phyloP scores from a whole-genome alignment of 2,113 vertebrate species.

The Myxocyprinus asiaticus region DNA sequence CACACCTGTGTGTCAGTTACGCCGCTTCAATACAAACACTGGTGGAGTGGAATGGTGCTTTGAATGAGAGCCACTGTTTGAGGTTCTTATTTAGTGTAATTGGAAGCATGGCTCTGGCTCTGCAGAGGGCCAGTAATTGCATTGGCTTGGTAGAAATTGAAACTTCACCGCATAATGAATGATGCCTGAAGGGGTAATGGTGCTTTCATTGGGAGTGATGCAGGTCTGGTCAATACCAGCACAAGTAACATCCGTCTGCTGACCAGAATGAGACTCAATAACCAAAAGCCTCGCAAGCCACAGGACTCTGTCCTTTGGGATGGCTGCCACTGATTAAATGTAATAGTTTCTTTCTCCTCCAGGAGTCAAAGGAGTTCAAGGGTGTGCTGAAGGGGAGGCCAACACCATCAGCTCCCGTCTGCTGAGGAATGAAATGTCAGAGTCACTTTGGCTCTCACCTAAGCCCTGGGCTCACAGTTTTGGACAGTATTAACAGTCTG shows the following conservation, averaged over 20 bases:
- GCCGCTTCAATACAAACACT: constrained; percentile 40
- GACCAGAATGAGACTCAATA: constrained; percentile 57
- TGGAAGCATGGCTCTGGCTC: constrained; percentile 51
- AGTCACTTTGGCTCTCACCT: constrained; percentile 56
- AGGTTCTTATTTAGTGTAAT: constrained; percentile 56
- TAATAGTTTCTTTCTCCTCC: not conserved
- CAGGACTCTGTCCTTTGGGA: constrained; percentile 15
- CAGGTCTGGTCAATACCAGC: constrained; percentile 50
- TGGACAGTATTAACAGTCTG: constrained; percentile 53
- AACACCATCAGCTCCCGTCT: constrained; percentile 30
- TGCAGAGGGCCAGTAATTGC: constrained; percentile 62
- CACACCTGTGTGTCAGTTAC: constrained; percentile 33
- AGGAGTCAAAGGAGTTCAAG: constrained; percentile 43
- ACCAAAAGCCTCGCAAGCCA: constrained; percentile 48
- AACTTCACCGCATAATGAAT: constrained; percentile 70
- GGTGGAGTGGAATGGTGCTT: constrained; percentile 53
- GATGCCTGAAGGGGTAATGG: constrained; percentile 56
- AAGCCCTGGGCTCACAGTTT: constrained; percentile 45
- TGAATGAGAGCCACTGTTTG: constrained; percentile 59
- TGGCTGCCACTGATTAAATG: constrained; percentile 23
- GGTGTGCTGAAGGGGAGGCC: constrained; percentile 52
- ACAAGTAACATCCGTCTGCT: not conserved
- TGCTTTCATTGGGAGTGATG: constrained; percentile 61
- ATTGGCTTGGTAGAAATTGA: constrained; percentile 62
- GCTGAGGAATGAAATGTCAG: constrained; percentile 66